Percentiles rank a stretch among this genome's conserved stretches.
These are phyloP conservation scores for Hypomesus transpacificus DNA, from an alignment of 2,113 vertebrate species.

Conservation along the genomic window DNA sequence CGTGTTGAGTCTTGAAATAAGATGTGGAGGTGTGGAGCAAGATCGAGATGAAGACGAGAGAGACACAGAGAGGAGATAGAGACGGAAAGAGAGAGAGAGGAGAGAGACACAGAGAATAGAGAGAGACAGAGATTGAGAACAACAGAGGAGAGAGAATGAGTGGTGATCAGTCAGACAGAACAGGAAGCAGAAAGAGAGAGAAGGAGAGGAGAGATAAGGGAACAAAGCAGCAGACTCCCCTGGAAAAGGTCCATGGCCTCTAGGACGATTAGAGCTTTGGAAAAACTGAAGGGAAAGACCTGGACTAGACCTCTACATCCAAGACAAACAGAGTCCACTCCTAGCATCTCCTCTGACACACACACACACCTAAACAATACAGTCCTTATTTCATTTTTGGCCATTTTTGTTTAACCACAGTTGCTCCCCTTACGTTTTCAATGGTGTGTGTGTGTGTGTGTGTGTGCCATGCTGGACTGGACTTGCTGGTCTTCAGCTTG, in stretches of 20 bases:
- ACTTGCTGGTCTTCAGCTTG: no score
- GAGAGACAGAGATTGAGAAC: conserved; percentile 17
- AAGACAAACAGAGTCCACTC: conserved; percentile 54
- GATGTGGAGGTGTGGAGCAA: conserved; percentile 10
- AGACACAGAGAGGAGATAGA: not conserved
- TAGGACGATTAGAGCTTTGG: conserved; percentile 46
- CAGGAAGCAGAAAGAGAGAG: conserved; percentile 14
- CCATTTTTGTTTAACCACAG: not conserved
- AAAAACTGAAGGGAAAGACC: conserved; percentile 70
- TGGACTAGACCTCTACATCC: conserved; percentile 37
- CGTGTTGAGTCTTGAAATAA: not conserved
- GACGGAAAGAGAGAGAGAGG: not conserved
- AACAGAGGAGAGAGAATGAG: conserved; percentile 10
- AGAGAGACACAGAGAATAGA: conserved; percentile 13
- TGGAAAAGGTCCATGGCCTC: conserved; percentile 18
- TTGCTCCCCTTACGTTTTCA: conserved; percentile 2
- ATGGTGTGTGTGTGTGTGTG: conserved; percentile 15
- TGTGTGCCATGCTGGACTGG: not conserved
- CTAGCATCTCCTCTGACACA: not conserved
- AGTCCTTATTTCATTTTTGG: not conserved
- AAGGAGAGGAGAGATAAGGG: not conserved
- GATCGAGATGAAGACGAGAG: conserved; percentile 3
- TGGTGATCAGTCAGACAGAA: not conserved
- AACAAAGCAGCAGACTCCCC: not conserved
- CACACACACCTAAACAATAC: conserved; percentile 6